Base-by-base conservation (phyloP, 1,140 invertebrate species). In the Drosophila nannoptera region DNA sequence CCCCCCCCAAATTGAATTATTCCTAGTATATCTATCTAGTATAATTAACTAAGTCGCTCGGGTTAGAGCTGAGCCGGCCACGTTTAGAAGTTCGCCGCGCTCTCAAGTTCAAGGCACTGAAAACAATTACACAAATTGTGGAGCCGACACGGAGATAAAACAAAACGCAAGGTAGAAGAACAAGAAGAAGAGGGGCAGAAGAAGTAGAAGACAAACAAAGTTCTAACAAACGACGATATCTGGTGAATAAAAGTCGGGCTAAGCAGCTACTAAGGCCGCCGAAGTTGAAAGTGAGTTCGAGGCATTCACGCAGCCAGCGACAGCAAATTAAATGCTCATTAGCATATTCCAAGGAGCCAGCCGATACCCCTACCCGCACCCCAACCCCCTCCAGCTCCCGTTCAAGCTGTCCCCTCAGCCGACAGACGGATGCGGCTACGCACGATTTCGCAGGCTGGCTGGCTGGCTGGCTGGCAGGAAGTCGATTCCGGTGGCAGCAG, bases 241-340 rank as follows among this genome's bases (percentile, higher is more conserved):
- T 50, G 22, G 22, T 22, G 77, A 82, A 82, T 82, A 45, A 82
- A 80, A 80, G 74, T 70, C 65, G 58, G 82, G 72, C 77, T 82
- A 73, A 77, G 78, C 71, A 74, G 70, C 69, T 67, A 77, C 69
- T 77, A 70, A 70, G 58, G 61, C 66, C 61, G 69, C 46, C 35
- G n/a, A 54, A 81, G 70, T 77, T 81, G 78, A 82, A 80, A 80
- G 77, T 80, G 77, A 80, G 81, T 80, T 80, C 77, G 63, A 74
- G 64, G 70, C 78, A 75, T 82, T 80, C 82, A 63, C 67, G 58
- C 60, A 40, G 43, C 40, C 33, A 43, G 58, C 32, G 48, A 68
- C 65, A 56, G 66, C 59, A 72, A 81, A 81, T 81, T 81, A 82
- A 81, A 83, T 63, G 75, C 78, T 83, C 78, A 83, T 81, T 81